Conservation (phyloP, 2,888 invertebrate genomes). For the Drosophila robusta region DNA sequence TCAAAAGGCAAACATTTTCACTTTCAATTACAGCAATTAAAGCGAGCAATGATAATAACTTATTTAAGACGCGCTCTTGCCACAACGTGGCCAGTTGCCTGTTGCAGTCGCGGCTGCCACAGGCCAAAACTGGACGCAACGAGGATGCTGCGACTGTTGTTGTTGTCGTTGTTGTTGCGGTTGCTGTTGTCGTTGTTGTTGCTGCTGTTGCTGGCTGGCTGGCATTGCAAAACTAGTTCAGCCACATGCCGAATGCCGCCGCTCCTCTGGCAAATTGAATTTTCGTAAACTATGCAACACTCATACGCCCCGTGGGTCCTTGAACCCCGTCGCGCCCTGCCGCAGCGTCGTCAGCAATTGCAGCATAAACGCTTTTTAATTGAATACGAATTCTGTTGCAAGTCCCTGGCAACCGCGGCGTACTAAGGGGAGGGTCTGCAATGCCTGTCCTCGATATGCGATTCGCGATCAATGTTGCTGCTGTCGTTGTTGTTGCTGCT, state of each 20-base stretch:
- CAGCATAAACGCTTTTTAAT: slow-evolving; percentile 81
- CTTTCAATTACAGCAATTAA: slow-evolving; percentile 83
- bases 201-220: too few relatives aligned
- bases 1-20: slow-evolving; percentile 83
- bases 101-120: slow-evolving; percentile 18
- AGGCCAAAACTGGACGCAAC: slow-evolving; percentile 50
- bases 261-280: slow-evolving; percentile 71
- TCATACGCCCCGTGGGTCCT: slow-evolving; percentile 80
- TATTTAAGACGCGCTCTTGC: slow-evolving; percentile 72
- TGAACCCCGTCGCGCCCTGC: slow-evolving; percentile 47
- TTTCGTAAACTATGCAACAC: slow-evolving; percentile 81
- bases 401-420: slow-evolving; percentile 14
- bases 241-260: slow-evolving; percentile 8
- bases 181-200: too few relatives aligned
- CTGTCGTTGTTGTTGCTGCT: slow-evolving; percentile 47
- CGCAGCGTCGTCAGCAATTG: slow-evolving; percentile 59
- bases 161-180: slow-evolving; percentile 3
- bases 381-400: slow-evolving; percentile 77
- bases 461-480: slow-evolving; percentile 71
- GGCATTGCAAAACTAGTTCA: slow-evolving; percentile 50
- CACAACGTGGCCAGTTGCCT: slow-evolving; percentile 7
- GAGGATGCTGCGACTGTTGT: slow-evolving; percentile 22
- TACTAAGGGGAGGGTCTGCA: not conserved
- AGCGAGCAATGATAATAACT: slow-evolving; percentile 83
- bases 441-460: slow-evolving; percentile 56